These are phyloP conservation scores for Lysiphlebus fabarum DNA, from an alignment of 1,140 invertebrate species.

Conservation along the genomic window DNA sequence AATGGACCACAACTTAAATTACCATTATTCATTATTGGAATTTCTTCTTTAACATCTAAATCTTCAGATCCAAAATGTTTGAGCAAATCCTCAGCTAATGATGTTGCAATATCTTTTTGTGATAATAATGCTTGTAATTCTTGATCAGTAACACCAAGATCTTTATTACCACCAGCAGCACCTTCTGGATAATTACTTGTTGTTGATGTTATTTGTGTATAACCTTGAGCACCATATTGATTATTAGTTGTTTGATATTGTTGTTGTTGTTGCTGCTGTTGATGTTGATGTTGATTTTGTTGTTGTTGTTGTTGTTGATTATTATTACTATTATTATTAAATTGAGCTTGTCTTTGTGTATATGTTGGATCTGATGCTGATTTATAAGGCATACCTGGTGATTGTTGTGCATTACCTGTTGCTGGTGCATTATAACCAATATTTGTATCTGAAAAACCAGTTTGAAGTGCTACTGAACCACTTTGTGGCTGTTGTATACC, in stretches of 20 bases:
- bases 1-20: constrained; percentile 58
- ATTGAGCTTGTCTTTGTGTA: constrained; percentile 37
- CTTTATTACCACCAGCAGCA: constrained; percentile 41
- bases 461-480: constrained; percentile 52
- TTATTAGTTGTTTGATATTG: constrained; percentile 22
- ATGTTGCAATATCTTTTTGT: constrained; percentile 73
- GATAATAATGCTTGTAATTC: constrained; percentile 69
- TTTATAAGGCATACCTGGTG: constrained; percentile 56
- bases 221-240: constrained; percentile 48
- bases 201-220: constrained; percentile 50
- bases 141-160: constrained; percentile 63
- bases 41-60: constrained; percentile 66
- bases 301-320: constrained; percentile 18
- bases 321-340: constrained; percentile 19
- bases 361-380: constrained; percentile 49
- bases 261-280: constrained; percentile 23
- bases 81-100: constrained; percentile 77
- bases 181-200: constrained; percentile 50
- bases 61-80: constrained; percentile 76
- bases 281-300: too few relatives aligned
- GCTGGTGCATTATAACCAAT: constrained; percentile 50
- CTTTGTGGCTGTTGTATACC: constrained; percentile 54
- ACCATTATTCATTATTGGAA: constrained; percentile 40
- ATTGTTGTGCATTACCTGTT: constrained; percentile 50
- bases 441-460: constrained; percentile 50